These are phyloP conservation scores for Conus canariensis DNA, from an alignment of 2,888 invertebrate species.

Conservation along the genomic window DNA sequence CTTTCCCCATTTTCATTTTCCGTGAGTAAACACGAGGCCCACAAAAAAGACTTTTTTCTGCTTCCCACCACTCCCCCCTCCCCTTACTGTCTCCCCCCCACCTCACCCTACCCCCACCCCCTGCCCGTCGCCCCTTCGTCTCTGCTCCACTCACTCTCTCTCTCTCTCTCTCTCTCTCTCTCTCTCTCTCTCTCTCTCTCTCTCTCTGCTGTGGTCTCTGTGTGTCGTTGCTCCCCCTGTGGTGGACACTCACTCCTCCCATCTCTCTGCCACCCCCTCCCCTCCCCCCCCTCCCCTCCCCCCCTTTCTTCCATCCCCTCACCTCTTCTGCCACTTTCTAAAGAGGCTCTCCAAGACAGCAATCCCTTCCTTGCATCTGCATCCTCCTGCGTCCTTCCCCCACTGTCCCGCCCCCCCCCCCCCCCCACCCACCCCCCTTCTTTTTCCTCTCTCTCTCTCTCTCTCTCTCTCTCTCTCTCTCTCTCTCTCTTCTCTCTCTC, in stretches of 20 bases:
- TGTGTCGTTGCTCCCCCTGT: no score
- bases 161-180: background rate
- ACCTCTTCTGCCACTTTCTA: background rate
- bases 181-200: background rate
- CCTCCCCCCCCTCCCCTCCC: background rate
- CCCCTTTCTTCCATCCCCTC: background rate
- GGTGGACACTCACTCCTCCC: background rate
- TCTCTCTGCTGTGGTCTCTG: background rate
- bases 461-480: constrained; percentile 11
- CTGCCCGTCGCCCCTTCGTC: constrained; percentile 2
- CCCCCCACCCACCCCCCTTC: background rate
- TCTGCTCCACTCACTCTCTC: background rate
- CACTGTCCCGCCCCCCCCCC: background rate
- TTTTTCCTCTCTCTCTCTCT: background rate
- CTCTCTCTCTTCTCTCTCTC: background rate
- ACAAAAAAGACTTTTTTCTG: constrained; percentile 44
- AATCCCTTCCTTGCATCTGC: background rate
- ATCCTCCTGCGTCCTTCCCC: background rate
- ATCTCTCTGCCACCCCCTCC: background rate
- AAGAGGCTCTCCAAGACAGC: background rate
- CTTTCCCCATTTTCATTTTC: constrained; percentile 43
- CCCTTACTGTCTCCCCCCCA: background rate
- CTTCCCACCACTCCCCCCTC: background rate
- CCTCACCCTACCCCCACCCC: background rate
- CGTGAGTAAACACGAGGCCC: constrained; percentile 39